phyloP scores from a whole-genome alignment of 92 coral and sea anemone genomes.

The Anthopleura xanthogrammica region DNA sequence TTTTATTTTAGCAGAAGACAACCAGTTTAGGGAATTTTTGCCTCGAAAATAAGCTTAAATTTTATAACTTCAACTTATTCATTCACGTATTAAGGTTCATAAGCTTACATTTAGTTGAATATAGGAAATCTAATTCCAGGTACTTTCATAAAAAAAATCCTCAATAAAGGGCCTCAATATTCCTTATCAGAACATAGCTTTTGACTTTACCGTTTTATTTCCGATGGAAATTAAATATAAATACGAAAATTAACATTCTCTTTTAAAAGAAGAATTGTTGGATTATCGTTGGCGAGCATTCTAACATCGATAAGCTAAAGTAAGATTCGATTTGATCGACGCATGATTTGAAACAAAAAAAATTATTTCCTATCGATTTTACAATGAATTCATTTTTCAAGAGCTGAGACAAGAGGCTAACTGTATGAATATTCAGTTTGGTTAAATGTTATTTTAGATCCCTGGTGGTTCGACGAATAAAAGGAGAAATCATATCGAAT shows the following conservation, averaged over 20 bases:
- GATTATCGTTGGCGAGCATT: neutral
- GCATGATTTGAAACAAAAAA: neutral
- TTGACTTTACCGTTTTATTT: slow-evolving; percentile 34
- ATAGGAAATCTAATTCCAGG: neutral
- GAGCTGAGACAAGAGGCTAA: neutral
- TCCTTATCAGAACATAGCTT: neutral
- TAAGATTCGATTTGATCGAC: neutral
- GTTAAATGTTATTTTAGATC: slow-evolving; percentile 21
- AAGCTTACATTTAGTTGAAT: neutral
- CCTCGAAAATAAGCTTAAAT: neutral
- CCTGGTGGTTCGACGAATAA: slow-evolving; percentile 4
- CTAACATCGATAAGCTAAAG: neutral
- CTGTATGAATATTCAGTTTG: slow-evolving; percentile 20
- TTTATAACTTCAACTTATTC: neutral
- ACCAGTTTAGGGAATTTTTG: neutral
- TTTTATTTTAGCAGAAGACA: neutral
- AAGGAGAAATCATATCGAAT: neutral
- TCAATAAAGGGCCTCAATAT: neutral
- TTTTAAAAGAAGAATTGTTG: neutral
- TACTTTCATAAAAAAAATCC: neutral
- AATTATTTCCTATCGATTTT: neutral
- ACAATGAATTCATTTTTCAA: neutral
- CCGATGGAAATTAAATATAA: slow-evolving; percentile 14
- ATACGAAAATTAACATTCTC: neutral
- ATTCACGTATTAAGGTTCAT: no score